Base-by-base conservation (phyloP, 2,888 invertebrate species). In the Seira musarum region DNA sequence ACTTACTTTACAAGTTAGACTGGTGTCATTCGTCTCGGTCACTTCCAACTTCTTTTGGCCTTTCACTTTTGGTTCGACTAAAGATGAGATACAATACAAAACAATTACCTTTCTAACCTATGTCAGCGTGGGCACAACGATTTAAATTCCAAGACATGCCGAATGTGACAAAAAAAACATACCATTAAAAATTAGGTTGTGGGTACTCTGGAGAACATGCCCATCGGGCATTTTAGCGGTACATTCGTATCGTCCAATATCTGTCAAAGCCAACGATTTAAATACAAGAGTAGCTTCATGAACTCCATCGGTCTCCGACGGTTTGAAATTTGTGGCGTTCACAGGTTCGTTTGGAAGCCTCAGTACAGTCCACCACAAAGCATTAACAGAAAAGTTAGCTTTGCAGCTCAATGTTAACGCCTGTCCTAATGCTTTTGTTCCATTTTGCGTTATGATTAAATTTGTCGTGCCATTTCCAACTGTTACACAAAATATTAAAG, bases 201-300 rank as follows among this genome's bases (percentile, higher is more conserved):
- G 78, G 10, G 83, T 65, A 35, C 57, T 66, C 71, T 64, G 69
- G 24, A 73, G 78, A 46, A 61, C 53, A 69, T 67, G 63, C n/a
- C 66, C 46, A 46, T 80, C 71, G 1, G 53, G 79, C 19, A n/a
- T n/a, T n/a, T 30, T 73, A 75, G 90, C 88, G 85, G 88, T 86
- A 88, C 93, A 93, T 21, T 89, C 89, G 87, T 93, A 94, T 0
- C 93, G 92, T 8, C 95, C 95, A 88, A 95, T 94, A 87, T 95
- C 93, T 87, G 93, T 93, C 82, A 92, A 91, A 10, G 91, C 90
- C 0, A 93, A 90, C 86, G 91, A 91, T 1, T 90, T 88, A 69
- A 93, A 90, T 87, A 89, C 89, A 67, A 93, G 89, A 0, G 91
- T 91, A 65, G 92, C 91, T 87, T 92, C 91, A 2, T 92, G n/a